Evolutionary conservation across 2,888 invertebrate genomes (phyloP), one percentile per base, ranked within the genome.

Genomic region (Pantelozetes paolii): DNA sequence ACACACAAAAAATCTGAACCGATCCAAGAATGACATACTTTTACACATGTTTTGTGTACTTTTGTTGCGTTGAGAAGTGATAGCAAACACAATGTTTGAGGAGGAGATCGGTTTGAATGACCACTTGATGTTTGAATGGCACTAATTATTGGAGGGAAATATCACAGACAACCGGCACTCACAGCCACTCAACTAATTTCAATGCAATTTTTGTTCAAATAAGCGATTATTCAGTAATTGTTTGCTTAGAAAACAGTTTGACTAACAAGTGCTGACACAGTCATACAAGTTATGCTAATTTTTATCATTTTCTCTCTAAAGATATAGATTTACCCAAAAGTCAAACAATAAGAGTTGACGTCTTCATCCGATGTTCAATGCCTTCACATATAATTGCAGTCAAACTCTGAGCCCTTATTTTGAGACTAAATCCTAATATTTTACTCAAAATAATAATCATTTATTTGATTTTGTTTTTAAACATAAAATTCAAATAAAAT

Each of bases 71-170:
- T 30, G 13, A 30, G 30, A 18, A 59, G 30, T 59, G 30, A 59
- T 28, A 15, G 26, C 57, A 30, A 59, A 30, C 32, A 28, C 28
- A 59, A 59, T 30, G 28, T 3, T 59, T 59, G 32, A 59, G 59
- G 59, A 28, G 59, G 59, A 59, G 59, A 59, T 32, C 15, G 13
- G 6, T 59, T 30, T 59, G 28, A 59, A 59, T 59, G 59, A 59
- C 59, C 59, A 59, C 59, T 59, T 59, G 59, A 59, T 59, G 30
- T 32, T 30, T 59, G 32, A 59, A 59, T 59, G 59, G 59, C 59
- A 59, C 23, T 59, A 59, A 59, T 59, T 59, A 30, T 59, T 59
- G 3, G 59, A 59, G 59, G 54, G 28, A 59, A 59, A 59, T 30
- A 26, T 30, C 13, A 15, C 18, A 59, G 59, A 59, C 59, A 28